Percentiles rank a stretch among this genome's conserved stretches.
Conservation (phyloP, 53 echinoderm and acorn worm genomes). For the Holothuria scabra region DNA sequence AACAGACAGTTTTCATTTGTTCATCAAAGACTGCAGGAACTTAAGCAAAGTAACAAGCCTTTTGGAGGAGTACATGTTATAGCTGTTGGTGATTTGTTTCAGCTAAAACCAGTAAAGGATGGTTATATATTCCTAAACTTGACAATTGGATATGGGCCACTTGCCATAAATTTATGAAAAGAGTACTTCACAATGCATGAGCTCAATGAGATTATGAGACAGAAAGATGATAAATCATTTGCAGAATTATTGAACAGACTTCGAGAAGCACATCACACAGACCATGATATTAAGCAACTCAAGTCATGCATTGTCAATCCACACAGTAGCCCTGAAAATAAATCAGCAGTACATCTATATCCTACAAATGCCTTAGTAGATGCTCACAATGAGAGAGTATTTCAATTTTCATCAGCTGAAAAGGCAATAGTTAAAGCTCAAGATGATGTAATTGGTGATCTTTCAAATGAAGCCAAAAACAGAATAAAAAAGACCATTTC, state of each 20-base stretch:
- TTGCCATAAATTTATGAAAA: constrained; percentile 43
- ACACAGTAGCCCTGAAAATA: background rate
- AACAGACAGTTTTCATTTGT: constrained; percentile 38
- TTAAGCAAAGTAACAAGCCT: background rate
- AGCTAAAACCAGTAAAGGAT: constrained; percentile 43
- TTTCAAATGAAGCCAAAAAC: background rate
- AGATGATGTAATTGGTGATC: background rate
- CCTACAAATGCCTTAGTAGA: constrained; percentile 22
- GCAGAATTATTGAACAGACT: constrained; percentile 27
- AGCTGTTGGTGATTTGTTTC: constrained; percentile 38
- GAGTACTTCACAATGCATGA: constrained; percentile 39
- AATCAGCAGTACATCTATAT: background rate
- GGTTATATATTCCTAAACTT: constrained; percentile 14
- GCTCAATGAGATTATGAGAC: constrained; percentile 45
- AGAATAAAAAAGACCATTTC: background rate
- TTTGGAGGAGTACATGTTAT: constrained; percentile 49
- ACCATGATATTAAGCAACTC: background rate
- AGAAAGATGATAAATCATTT: constrained; percentile 48
- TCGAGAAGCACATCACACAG: constrained; percentile 3
- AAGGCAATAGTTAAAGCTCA: background rate
- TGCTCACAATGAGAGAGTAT: background rate
- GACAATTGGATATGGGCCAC: constrained; percentile 1
- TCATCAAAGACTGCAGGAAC: constrained; percentile 18
- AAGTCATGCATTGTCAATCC: background rate
- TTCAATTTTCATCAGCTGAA: background rate